Conservation (phyloP, 2,797 vertebrate species). For the Typhlichthys subterraneus region DNA sequence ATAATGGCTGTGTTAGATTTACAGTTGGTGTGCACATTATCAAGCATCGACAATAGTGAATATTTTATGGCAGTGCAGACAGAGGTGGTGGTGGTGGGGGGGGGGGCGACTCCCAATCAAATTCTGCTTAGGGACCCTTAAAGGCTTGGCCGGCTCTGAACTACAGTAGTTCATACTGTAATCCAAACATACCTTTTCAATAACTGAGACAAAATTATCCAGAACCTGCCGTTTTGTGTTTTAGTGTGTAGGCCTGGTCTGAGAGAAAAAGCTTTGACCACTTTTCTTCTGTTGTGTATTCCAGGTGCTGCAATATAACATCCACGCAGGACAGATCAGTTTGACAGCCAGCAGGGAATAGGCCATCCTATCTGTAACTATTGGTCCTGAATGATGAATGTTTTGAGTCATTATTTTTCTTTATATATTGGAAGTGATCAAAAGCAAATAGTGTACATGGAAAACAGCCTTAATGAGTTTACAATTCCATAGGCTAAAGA, state of each 20-base stretch:
- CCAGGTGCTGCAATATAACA: conserved; percentile 67
- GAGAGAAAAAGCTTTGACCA: neutral
- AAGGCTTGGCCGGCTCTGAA: too few relatives aligned
- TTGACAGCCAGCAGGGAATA: conserved; percentile 22
- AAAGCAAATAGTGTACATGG: conserved; percentile 6
- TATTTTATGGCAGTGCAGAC: too few relatives aligned
- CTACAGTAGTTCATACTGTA: too few relatives aligned
- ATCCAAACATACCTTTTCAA: too few relatives aligned
- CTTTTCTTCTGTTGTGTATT: conserved; percentile 40
- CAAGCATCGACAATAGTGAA: too few relatives aligned
- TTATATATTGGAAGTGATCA: neutral
- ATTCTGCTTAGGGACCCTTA: too few relatives aligned
- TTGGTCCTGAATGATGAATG: conserved; percentile 29
- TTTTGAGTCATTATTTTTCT: conserved; percentile 9
- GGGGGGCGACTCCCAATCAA: too few relatives aligned
- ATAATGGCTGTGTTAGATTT: too few relatives aligned
- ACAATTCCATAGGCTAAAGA: conserved; percentile 24
- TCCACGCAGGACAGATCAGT: neutral
- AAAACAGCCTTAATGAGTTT: neutral
- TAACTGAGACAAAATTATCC: too few relatives aligned
- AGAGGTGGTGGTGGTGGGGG: too few relatives aligned
- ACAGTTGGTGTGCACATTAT: too few relatives aligned
- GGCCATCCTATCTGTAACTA: conserved; percentile 11
- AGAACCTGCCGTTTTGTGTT: too few relatives aligned
- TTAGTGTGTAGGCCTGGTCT: neutral